Evolutionary conservation across 2,113 vertebrate species (phyloP).

Genomic region (Siphamia tubifer): DNA sequence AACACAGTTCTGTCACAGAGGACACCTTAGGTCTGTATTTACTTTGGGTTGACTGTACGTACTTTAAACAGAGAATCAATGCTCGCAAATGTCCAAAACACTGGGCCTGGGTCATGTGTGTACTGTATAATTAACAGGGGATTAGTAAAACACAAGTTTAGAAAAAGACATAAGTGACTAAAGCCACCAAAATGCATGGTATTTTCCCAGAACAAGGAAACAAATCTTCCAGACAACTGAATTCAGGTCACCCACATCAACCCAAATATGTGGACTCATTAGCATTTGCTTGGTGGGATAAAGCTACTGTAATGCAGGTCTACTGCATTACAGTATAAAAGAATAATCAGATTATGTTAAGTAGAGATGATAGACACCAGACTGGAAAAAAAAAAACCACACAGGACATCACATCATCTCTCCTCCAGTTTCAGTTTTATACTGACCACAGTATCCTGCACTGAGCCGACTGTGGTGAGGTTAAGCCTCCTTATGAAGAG

Average conservation of each 20-base stretch:
- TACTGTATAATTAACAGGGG: too few species aligned
- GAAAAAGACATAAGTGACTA: not conserved
- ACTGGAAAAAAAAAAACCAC: too few species aligned
- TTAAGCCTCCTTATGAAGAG: not conserved
- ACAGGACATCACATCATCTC: too few species aligned
- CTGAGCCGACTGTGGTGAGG: not conserved
- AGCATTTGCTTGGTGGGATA: conserved; percentile 29
- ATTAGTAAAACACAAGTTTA: not conserved
- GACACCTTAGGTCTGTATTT: conserved; percentile 27
- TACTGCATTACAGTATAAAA: conserved; percentile 37
- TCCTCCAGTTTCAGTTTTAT: not conserved
- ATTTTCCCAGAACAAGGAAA: conserved; percentile 23
- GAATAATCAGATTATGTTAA: conserved; percentile 65
- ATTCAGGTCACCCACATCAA: conserved; percentile 66
- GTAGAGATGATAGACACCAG: conserved; percentile 42
- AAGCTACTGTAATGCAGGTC: conserved; percentile 41
- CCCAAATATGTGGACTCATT: conserved; percentile 62
- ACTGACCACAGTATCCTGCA: not conserved
- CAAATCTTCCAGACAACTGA: conserved; percentile 53
- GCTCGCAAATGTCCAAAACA: too few species aligned
- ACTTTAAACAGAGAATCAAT: not conserved
- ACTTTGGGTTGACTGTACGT: conserved; percentile 9
- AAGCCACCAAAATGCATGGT: not conserved
- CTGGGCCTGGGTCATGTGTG: too few species aligned
- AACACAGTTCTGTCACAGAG: conserved; percentile 22